These are phyloP conservation scores for Myiozetetes cayanensis DNA, from an alignment of 2,113 vertebrate genomes.

Conservation along the genomic window DNA sequence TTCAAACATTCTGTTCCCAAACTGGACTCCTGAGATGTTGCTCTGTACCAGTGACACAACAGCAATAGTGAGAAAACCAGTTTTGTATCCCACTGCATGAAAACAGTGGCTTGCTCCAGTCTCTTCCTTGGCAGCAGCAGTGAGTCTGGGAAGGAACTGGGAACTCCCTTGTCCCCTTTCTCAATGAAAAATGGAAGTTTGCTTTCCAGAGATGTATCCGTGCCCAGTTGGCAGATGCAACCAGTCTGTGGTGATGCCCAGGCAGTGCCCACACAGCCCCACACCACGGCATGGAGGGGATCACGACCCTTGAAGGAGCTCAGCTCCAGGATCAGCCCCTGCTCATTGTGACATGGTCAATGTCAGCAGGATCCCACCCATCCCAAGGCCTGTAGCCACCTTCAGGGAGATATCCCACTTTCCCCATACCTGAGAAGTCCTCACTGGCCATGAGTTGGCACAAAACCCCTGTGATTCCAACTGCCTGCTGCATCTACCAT, in stretches of 20 bases:
- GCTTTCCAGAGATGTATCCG: background rate
- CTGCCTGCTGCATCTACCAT: background rate
- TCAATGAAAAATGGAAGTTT: background rate
- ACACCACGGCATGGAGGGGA: rapidly evolving
- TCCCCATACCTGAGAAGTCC: background rate
- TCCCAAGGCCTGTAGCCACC: rapidly evolving
- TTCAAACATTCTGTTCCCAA: background rate
- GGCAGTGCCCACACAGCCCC: background rate
- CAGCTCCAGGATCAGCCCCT: rapidly evolving
- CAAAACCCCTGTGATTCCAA: background rate
- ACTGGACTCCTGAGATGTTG: rapidly evolving
- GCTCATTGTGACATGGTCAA: rapidly evolving
- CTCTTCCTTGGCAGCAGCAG: background rate
- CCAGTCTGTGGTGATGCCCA: background rate
- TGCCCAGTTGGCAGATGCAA: background rate
- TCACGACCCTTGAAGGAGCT: background rate
- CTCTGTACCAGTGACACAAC: background rate
- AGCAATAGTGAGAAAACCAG: background rate
- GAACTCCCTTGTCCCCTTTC: background rate
- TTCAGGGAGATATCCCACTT: background rate
- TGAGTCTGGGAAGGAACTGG: background rate
- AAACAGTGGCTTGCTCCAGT: rapidly evolving
- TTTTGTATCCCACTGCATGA: background rate
- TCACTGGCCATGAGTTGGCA: background rate
- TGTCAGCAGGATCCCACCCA: background rate